These are phyloP conservation scores for Corvus hawaiiensis DNA, from an alignment of 2,113 vertebrate species.

Conservation along the genomic window DNA sequence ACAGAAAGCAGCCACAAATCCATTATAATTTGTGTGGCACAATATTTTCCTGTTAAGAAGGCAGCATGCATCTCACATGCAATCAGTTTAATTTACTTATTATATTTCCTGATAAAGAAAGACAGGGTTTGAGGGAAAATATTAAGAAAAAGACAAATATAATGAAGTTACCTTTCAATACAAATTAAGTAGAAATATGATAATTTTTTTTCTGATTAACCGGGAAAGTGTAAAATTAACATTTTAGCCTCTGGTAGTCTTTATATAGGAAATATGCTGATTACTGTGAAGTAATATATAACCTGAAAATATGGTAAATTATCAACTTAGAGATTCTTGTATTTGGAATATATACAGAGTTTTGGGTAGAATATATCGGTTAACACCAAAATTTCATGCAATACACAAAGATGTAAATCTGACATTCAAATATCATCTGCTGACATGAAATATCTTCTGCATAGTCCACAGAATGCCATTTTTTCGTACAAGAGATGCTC, in stretches of 20 bases:
- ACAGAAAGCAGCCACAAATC: not conserved
- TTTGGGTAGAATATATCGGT: not conserved
- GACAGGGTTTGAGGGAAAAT: not conserved
- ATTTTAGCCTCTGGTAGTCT: not conserved
- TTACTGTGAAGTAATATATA: not conserved
- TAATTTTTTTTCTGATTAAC: not conserved
- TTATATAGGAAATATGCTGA: not conserved
- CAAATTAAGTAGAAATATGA: not conserved
- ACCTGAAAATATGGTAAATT: not conserved
- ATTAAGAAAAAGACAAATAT: not conserved
- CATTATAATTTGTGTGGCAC: not conserved
- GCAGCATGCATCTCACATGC: rapidly evolving
- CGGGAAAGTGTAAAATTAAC: not conserved
- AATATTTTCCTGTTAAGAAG: not conserved
- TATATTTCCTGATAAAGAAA: not conserved
- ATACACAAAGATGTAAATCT: not conserved
- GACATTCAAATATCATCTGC: not conserved
- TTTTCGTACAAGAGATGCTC: not conserved
- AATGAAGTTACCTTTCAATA: not conserved
- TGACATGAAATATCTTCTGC: not conserved
- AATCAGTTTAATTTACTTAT: not conserved
- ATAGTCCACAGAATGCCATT: not conserved
- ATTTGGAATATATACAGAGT: not conserved
- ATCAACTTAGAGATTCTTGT: not conserved
- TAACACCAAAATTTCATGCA: not conserved